phyloP scores from a whole-genome alignment of 1,140 invertebrate genomes.

The Amyelois transitella region DNA sequence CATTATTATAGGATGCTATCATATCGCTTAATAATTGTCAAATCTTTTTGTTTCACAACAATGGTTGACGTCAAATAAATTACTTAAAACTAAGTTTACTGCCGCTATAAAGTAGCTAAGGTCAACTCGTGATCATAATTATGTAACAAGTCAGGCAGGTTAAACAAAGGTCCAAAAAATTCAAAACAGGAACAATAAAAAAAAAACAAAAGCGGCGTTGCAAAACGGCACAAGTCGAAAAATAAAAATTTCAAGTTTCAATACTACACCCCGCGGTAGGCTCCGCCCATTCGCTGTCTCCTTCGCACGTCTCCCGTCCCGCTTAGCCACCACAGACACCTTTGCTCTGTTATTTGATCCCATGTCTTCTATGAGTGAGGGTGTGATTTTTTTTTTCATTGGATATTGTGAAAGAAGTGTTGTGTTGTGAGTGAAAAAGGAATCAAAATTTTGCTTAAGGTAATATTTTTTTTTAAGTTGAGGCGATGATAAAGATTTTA shows the following conservation, averaged over 20 bases:
- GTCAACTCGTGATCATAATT: no score
- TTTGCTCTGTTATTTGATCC: constrained; percentile 65
- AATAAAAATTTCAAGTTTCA: constrained; percentile 22
- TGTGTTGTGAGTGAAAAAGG: constrained; percentile 13
- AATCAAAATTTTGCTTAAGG: background rate
- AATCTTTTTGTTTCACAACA: no score
- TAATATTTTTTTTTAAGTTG: background rate
- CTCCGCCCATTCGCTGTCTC: constrained; percentile 43
- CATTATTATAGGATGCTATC: no score
- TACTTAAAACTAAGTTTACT: no score
- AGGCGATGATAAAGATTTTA: no score
- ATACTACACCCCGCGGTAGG: constrained; percentile 18
- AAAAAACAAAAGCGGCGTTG: background rate
- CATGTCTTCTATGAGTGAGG: constrained; percentile 34
- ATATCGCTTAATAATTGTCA: no score
- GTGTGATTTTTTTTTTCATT: constrained; percentile 33
- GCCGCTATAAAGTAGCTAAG: no score
- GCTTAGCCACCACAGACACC: constrained; percentile 40
- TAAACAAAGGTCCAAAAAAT: no score
- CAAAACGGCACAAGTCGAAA: constrained; percentile 29
- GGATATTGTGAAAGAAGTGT: constrained; percentile 14
- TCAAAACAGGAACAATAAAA: no score
- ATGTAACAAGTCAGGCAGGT: no score
- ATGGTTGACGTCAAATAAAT: no score
- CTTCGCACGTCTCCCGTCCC: constrained; percentile 25